Conservation (phyloP, 2,113 vertebrate species). For the Narcine bancroftii region DNA sequence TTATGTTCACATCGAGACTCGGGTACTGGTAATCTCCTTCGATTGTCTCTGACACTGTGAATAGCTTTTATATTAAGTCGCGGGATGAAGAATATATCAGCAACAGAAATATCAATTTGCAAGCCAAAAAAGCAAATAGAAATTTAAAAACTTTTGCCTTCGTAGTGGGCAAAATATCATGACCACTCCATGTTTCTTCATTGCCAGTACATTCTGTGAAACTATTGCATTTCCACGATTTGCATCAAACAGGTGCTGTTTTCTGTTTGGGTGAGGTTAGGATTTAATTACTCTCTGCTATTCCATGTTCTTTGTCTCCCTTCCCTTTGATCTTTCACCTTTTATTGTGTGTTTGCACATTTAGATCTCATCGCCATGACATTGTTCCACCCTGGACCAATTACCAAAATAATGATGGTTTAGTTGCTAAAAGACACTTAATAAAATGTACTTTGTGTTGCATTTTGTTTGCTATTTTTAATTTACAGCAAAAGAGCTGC, state of each 20-base stretch:
- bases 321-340: not conserved
- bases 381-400: slow-evolving; percentile 13
- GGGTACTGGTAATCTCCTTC: not conserved
- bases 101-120: not conserved
- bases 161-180: not conserved
- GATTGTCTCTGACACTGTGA: not conserved
- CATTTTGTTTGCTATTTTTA: slow-evolving; percentile 44
- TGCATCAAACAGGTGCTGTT: not conserved
- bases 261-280: not conserved
- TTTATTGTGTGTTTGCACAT: not conserved
- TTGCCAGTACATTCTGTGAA: not conserved
- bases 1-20: not conserved
- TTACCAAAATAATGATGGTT: slow-evolving; percentile 46
- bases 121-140: not conserved
- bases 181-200: not conserved
- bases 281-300: not conserved
- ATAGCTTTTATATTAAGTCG: not conserved
- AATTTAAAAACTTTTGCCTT: not conserved
- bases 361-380: slow-evolving; percentile 22
- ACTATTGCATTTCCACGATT: not conserved
- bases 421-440: slow-evolving; percentile 44
- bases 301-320: not conserved
- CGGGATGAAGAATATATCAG: not conserved
- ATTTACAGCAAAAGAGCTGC: slow-evolving; percentile 45
- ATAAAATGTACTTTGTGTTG: slow-evolving; percentile 46